A percentile compares a stretch with the other conserved stretches of the same genome.
Evolutionary conservation across 2,888 invertebrate species (phyloP).

Genomic region (Tenthredo mesomela): DNA sequence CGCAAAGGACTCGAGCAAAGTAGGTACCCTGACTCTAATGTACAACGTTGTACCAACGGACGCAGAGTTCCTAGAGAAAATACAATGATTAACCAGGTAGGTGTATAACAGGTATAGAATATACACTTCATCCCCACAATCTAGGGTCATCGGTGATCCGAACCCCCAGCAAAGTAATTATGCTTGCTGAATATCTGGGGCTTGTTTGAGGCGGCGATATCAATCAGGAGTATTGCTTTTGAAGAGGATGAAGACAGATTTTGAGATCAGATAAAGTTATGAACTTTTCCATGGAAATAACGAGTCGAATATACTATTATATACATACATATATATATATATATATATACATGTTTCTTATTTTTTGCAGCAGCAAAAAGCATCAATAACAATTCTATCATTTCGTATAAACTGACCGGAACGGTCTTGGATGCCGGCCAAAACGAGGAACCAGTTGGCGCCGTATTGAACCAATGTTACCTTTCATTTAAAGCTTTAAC

Average conservation of each 20-base stretch:
- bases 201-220: not conserved
- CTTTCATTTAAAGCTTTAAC: slow-evolving; percentile 59
- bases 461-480: slow-evolving; percentile 71
- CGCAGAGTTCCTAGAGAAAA: slow-evolving; percentile 11
- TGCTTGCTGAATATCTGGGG: not conserved
- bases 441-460: slow-evolving; percentile 68
- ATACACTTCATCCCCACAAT: not conserved
- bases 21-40: slow-evolving; percentile 47
- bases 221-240: slow-evolving; percentile 3
- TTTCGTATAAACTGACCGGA: slow-evolving; percentile 71
- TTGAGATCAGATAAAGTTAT: not conserved
- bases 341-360: not conserved
- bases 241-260: not conserved
- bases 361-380: not conserved
- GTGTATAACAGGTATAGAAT: not conserved
- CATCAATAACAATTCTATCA: slow-evolving; percentile 69
- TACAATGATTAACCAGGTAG: slow-evolving; percentile 1
- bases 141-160: not conserved
- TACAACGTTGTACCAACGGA: slow-evolving; percentile 44
- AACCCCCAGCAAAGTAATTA: not conserved
- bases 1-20: slow-evolving; percentile 60
- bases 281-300: not conserved
- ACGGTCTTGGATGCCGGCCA: slow-evolving; percentile 67
- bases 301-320: not conserved
- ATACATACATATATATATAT: too few species aligned